Percentiles rank a stretch among this genome's conserved stretches.
phyloP scores from a whole-genome alignment of 1,140 invertebrate genomes.

The Thaumetopoea pityocampa region DNA sequence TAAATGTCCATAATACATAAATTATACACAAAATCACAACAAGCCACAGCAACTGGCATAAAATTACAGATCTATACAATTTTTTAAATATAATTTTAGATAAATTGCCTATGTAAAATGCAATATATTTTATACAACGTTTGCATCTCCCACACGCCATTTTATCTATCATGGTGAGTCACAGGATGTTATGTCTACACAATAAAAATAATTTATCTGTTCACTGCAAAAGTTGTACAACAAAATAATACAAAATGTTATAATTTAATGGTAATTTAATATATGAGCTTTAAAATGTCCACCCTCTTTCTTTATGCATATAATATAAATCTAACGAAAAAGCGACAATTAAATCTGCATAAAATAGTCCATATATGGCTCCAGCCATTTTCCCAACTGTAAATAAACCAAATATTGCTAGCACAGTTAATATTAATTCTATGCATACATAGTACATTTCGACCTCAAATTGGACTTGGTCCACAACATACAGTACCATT shows the following conservation, averaged over 20 bases:
- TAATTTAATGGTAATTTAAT: slow-evolving; percentile 18
- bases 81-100: slow-evolving; percentile 13
- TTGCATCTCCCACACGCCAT: slow-evolving; percentile 10
- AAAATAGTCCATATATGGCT: slow-evolving; percentile 59
- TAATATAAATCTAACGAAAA: slow-evolving; percentile 52
- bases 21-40: slow-evolving; percentile 19
- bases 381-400: slow-evolving; percentile 39
- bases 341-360: slow-evolving; percentile 59
- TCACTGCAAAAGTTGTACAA: not conserved
- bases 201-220: slow-evolving; percentile 3
- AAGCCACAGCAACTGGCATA: slow-evolving; percentile 33
- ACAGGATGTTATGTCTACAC: slow-evolving; percentile 20
- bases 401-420: slow-evolving; percentile 41
- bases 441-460: slow-evolving; percentile 58
- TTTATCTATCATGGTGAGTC: slow-evolving; percentile 14
- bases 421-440: slow-evolving; percentile 37
- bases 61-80: slow-evolving; percentile 30
- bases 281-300: slow-evolving; percentile 33
- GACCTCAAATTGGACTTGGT: slow-evolving; percentile 57
- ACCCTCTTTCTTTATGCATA: slow-evolving; percentile 50
- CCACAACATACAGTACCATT: slow-evolving; percentile 59
- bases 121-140: not conserved
- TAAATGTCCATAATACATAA: slow-evolving; percentile 18
- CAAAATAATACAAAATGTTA: slow-evolving; percentile 16
- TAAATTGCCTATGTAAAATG: not conserved